Evolutionary conservation across 2,113 vertebrate species (phyloP), one percentile per base, ranked within the genome.

Genomic region (Chiloscyllium plagiosum): DNA sequence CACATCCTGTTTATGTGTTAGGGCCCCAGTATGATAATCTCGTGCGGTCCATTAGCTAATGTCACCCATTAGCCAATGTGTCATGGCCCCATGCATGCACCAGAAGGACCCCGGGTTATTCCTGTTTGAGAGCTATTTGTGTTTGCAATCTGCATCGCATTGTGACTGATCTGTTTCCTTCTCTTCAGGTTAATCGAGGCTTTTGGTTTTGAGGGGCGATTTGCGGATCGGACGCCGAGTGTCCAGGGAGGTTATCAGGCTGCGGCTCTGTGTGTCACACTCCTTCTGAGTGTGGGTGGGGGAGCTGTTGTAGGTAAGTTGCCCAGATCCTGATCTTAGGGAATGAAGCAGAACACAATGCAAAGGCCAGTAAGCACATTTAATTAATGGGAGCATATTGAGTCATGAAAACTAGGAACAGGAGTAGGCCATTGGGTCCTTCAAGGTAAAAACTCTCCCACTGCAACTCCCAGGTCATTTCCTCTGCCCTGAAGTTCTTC

Each of bases 181-280:
- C 83, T 95, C 0, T 33, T 3, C 96, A 99, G 99, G 97, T 96
- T 99, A 93, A 96, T 96, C 50, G 96, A 95, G 50, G 96, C 97
- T 0, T 99, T 99, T 96, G 97, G 96, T 96, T 97, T 98, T 96
- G 95, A 96, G 0, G 97, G 97, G 0, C 0, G 0, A 0, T 98
- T 97, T 90, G 42, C 0, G 5, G 0, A 29, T 0, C 97, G 98
- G 97, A 96, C 96, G 0, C 5, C 97, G 0, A 96, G 96, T 2
- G 96, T 96, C 0, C 99, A 99, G 97, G 99, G 98, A 15, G 98
- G 97, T 6, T 98, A 96, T 97, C 99, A 99, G 97, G 98, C 98
- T 0, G 99, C 98, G 0, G 98, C 98, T 8, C 97, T 98, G 0
- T 97, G 98, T 68, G 98, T 99, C 93, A 97, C 98, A 0, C 96